Conservation (phyloP, 2,113 vertebrate genomes). For the Peromyscus maniculatus region DNA sequence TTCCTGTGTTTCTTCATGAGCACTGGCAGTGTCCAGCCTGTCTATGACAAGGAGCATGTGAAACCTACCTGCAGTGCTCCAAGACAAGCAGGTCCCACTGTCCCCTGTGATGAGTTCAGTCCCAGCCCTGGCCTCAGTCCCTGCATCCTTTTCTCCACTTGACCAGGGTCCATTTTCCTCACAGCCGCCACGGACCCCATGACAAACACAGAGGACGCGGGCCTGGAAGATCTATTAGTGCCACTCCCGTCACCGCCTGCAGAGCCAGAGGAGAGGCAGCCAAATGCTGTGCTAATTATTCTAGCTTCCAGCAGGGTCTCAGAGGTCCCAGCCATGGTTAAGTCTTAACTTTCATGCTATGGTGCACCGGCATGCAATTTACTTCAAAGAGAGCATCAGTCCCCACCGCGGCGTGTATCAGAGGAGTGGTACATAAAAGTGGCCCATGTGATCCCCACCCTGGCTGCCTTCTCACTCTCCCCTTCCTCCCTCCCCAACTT, state of each 20-base stretch:
- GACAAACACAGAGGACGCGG: conserved; percentile 77
- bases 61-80: not conserved
- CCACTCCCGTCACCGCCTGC: conserved; percentile 65
- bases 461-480: conserved; percentile 63
- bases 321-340: conserved; percentile 85
- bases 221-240: conserved; percentile 84
- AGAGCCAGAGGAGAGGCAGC: conserved; percentile 80
- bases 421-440: conserved; percentile 87
- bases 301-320: conserved; percentile 86
- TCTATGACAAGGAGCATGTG: not conserved
- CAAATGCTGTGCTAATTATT: conserved; percentile 85
- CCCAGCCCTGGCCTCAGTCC: not conserved
- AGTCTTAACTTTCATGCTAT: conserved; percentile 90
- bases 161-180: conserved; percentile 58
- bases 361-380: conserved; percentile 88
- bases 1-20: not conserved
- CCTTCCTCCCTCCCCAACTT: not conserved
- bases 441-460: conserved; percentile 81
- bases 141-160: not conserved
- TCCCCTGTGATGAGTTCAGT: not conserved
- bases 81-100: not conserved
- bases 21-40: not conserved
- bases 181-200: conserved; percentile 47
- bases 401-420: conserved; percentile 81
- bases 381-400: conserved; percentile 90